A percentile compares a stretch with the other conserved stretches of the same genome.
phyloP scores from a whole-genome alignment of 1,140 invertebrate species.

The Drosophila tsacasi region DNA sequence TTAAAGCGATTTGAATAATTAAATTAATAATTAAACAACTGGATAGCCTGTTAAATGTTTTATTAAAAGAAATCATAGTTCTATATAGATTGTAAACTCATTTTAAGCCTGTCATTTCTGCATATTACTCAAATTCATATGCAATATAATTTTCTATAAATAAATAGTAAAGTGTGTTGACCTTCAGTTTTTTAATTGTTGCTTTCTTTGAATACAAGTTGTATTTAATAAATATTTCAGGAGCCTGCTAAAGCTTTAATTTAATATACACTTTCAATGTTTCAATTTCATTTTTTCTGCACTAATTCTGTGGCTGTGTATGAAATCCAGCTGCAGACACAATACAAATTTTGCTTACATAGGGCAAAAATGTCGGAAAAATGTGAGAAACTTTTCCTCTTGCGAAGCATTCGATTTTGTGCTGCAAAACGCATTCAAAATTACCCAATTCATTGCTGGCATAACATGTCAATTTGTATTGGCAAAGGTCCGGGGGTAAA shows the following conservation, averaged over 20 bases:
- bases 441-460: constrained; percentile 80
- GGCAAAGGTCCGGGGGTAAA: constrained; percentile 24
- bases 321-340: constrained; percentile 20
- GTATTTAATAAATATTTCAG: background rate
- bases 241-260: background rate
- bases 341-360: constrained; percentile 58
- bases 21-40: background rate
- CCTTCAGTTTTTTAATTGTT: background rate
- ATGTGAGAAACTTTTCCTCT: constrained; percentile 54
- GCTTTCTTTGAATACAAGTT: background rate
- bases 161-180: background rate
- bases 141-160: background rate
- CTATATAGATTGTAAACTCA: background rate
- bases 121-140: background rate
- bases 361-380: constrained; percentile 45
- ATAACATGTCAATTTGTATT: constrained; percentile 80
- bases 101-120: background rate
- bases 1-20: background rate
- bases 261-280: background rate
- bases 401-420: constrained; percentile 33
- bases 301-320: background rate
- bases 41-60: background rate
- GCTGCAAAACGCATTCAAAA: constrained; percentile 60
- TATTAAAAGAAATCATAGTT: background rate
- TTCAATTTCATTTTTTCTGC: background rate